These are phyloP conservation scores for Drosophila falleni DNA, from an alignment of 2,888 invertebrate genomes.

Conservation along the genomic window DNA sequence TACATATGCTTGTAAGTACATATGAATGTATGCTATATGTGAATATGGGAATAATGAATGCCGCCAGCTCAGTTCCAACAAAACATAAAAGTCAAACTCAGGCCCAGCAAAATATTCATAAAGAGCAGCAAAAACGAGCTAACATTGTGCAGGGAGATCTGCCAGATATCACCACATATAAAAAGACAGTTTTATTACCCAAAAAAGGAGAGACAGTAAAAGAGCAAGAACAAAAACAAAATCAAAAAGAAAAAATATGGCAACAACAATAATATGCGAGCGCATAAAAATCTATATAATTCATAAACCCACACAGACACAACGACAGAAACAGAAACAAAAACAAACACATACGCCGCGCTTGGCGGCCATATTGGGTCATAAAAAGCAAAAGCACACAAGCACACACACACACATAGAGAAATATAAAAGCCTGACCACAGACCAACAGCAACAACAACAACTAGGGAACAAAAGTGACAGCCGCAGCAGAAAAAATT, in stretches of 20 bases:
- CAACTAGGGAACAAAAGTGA: constrained; percentile 59
- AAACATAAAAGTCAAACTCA: constrained; percentile 66
- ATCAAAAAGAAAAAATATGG: constrained; percentile 46
- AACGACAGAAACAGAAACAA: constrained; percentile 35
- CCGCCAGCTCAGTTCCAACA: constrained; percentile 45
- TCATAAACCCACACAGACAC: constrained; percentile 67
- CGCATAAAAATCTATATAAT: constrained; percentile 80
- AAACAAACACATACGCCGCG: constrained; percentile 69
- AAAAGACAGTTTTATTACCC: constrained; percentile 74
- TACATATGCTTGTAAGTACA: constrained; percentile 8
- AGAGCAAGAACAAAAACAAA: constrained; percentile 23
- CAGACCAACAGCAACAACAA: constrained; percentile 46
- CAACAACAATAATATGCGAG: constrained; percentile 80
- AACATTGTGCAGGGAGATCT: constrained; percentile 70
- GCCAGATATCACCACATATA: constrained; percentile 59
- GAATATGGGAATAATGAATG: constrained; percentile 66
- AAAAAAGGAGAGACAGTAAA: constrained; percentile 35
- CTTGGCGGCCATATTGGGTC: constrained; percentile 81
- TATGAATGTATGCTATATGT: constrained; percentile 27
- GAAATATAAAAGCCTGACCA: constrained; percentile 64
- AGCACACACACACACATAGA: constrained; percentile 12
- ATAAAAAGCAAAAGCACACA: constrained; percentile 71
- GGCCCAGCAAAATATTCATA: constrained; percentile 70
- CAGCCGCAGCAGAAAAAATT: constrained; percentile 72
- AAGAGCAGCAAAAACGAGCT: constrained; percentile 61